phyloP scores from a whole-genome alignment of 2,888 invertebrate species.

The Dascillus cervinus region DNA sequence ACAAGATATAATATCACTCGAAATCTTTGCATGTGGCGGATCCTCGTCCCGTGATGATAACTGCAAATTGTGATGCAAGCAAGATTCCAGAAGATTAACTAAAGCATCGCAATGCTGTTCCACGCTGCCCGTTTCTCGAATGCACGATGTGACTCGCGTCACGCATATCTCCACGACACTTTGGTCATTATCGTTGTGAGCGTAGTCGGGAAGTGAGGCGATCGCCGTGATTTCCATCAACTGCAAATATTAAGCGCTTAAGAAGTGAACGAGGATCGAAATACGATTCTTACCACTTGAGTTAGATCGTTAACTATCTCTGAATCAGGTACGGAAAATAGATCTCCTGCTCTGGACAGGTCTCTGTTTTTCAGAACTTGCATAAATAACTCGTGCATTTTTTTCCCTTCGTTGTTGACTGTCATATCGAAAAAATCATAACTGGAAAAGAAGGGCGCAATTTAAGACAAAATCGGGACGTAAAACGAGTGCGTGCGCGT shows the following conservation, averaged over 20 bases:
- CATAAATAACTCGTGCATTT: slow-evolving; percentile 86
- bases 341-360: slow-evolving; percentile 82
- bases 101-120: slow-evolving; percentile 79
- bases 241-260: slow-evolving; percentile 38
- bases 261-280: neutral
- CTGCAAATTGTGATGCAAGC: slow-evolving; percentile 81
- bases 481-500: slow-evolving; percentile 5
- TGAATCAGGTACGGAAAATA: slow-evolving; percentile 80
- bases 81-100: slow-evolving; percentile 78
- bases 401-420: slow-evolving; percentile 28
- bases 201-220: slow-evolving; percentile 74
- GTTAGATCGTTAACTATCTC: slow-evolving; percentile 79
- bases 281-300: slow-evolving; percentile 77
- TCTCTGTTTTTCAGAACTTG: slow-evolving; percentile 86
- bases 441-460: slow-evolving; percentile 1
- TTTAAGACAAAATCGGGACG: slow-evolving; percentile 6
- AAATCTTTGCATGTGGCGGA: slow-evolving; percentile 94
- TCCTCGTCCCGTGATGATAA: slow-evolving; percentile 73
- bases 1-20: slow-evolving; percentile 89
- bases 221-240: slow-evolving; percentile 71
- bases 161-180: slow-evolving; percentile 93
- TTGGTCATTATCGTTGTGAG: slow-evolving; percentile 83
- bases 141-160: slow-evolving; percentile 82
- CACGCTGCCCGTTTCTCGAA: slow-evolving; percentile 81
- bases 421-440: slow-evolving; percentile 10